phyloP scores from a whole-genome alignment of 2,888 invertebrate species.

The Syritta pipiens region DNA sequence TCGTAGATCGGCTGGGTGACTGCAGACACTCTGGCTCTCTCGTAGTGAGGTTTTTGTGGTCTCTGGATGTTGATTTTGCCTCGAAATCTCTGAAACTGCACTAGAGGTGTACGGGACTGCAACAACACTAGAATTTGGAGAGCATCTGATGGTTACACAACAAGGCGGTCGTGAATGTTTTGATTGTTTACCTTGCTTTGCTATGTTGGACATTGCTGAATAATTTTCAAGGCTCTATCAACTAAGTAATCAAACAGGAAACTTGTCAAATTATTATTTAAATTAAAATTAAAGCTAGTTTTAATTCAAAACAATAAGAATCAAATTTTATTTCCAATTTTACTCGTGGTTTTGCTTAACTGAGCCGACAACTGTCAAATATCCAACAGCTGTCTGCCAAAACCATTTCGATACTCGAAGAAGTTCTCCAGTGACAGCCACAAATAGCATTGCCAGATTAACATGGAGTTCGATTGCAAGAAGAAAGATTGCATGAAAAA shows the following conservation, averaged over 20 bases:
- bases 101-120: conserved; percentile 78
- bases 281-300: not conserved
- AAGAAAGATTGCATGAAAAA: not conserved
- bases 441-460: conserved; percentile 22
- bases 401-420: conserved; percentile 15
- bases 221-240: not conserved
- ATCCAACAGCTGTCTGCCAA: conserved; percentile 7
- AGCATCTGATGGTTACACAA: conserved; percentile 51
- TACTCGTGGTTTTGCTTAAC: conserved; percentile 41
- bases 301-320: not conserved
- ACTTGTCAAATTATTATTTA: not conserved
- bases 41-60: conserved; percentile 86
- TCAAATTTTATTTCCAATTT: conserved; percentile 4
- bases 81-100: conserved; percentile 84
- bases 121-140: conserved; percentile 78
- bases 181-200: conserved; percentile 50
- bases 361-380: conserved; percentile 39
- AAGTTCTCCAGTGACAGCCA: not conserved
- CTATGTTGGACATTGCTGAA: conserved; percentile 38
- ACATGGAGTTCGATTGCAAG: conserved; percentile 20
- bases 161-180: not conserved
- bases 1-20: conserved; percentile 84
- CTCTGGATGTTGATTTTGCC: conserved; percentile 89
- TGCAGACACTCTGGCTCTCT: conserved; percentile 83
- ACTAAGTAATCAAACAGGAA: not conserved